Percentiles rank a stretch among this genome's conserved stretches.
Evolutionary conservation across 2,113 vertebrate genomes (phyloP).

Genomic region (Ammodramus savannarum): DNA sequence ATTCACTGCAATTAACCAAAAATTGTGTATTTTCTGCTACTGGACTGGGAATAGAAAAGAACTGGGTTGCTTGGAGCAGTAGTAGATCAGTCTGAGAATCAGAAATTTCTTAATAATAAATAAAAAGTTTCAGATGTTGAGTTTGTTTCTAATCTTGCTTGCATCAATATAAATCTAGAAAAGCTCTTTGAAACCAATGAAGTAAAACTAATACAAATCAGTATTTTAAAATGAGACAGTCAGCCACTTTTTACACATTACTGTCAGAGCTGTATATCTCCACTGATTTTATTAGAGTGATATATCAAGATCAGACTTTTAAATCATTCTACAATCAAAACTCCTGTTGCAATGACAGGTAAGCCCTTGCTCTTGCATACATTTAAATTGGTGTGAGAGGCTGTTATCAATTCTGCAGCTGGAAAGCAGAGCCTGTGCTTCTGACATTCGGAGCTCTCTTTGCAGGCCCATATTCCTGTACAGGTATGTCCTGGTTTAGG

Average conservation of each 20-base stretch:
- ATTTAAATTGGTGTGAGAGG: not conserved
- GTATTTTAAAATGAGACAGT: conserved; percentile 1
- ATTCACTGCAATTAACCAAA: not conserved
- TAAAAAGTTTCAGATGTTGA: not conserved
- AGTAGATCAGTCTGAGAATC: not conserved
- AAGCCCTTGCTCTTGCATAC: not conserved
- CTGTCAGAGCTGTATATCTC: not conserved
- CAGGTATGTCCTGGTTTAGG: too few relatives aligned
- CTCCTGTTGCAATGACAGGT: not conserved
- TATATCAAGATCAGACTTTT: not conserved
- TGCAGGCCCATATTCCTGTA: not conserved
- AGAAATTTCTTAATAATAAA: not conserved
- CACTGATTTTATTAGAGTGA: not conserved
- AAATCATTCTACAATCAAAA: not conserved
- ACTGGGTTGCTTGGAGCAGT: not conserved
- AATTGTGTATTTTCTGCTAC: not conserved
- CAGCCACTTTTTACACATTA: not conserved
- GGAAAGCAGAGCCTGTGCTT: rapidly evolving
- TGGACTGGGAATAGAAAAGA: not conserved
- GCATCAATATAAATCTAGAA: not conserved
- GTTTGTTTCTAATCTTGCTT: not conserved
- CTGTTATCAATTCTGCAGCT: not conserved
- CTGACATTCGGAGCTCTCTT: not conserved
- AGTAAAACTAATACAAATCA: conserved; percentile 20
- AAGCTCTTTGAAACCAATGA: not conserved